A percentile compares a stretch with the other conserved stretches of the same genome.
These are phyloP conservation scores for Apomyelois bistriatella DNA, from an alignment of 2,888 invertebrate species.

Conservation along the genomic window DNA sequence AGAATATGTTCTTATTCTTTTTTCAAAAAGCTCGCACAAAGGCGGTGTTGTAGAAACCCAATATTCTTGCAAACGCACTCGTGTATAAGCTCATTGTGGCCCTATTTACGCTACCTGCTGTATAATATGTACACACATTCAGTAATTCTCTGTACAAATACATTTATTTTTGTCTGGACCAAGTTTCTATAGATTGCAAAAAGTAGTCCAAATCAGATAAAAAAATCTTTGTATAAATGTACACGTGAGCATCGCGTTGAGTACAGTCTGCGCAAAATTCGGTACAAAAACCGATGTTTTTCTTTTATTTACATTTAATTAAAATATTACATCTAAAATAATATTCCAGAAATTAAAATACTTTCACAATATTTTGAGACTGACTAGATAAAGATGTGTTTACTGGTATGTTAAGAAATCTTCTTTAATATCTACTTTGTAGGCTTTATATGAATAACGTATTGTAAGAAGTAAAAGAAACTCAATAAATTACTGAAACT, in stretches of 20 bases:
- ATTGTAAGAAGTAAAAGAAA: background rate
- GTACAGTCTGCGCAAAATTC: background rate
- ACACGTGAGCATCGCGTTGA: background rate
- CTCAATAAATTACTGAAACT: slow-evolving; percentile 5
- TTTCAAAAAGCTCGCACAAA: slow-evolving; percentile 24
- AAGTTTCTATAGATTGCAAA: background rate
- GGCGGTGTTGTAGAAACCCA: slow-evolving; percentile 41
- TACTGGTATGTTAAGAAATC: too few species aligned
- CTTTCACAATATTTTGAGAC: too few species aligned
- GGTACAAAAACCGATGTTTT: too few species aligned
- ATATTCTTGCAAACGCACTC: slow-evolving; percentile 34
- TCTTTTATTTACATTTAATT: too few species aligned
- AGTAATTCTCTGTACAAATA: background rate
- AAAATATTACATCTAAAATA: too few species aligned
- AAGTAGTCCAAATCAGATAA: background rate
- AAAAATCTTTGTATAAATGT: background rate
- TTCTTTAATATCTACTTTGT: too few species aligned
- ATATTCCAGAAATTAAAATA: too few species aligned
- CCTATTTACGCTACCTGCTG: slow-evolving; percentile 1
- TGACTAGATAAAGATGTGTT: too few species aligned
- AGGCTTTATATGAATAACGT: background rate
- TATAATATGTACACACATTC: background rate
- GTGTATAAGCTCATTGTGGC: slow-evolving; percentile 9
- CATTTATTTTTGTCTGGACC: slow-evolving; percentile 7
- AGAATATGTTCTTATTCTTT: slow-evolving; percentile 31